These are phyloP conservation scores for Spodoptera picta DNA, from an alignment of 2,888 invertebrate genomes.

Conservation along the genomic window DNA sequence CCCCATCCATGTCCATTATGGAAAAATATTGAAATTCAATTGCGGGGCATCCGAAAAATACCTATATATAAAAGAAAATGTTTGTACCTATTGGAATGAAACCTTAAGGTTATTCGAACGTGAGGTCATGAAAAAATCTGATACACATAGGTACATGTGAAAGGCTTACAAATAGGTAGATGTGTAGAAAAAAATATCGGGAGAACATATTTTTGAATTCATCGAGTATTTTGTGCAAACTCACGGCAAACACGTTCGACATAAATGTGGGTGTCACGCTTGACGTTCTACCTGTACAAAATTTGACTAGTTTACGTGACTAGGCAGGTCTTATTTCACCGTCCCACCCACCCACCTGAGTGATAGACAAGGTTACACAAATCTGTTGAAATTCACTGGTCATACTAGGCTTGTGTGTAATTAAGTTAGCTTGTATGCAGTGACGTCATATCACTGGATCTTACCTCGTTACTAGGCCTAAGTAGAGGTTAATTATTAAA, in stretches of 20 bases:
- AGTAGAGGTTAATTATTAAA: slow-evolving; percentile 17
- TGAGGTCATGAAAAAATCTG: background rate
- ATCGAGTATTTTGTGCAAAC: background rate
- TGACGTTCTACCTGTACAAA: slow-evolving; percentile 2
- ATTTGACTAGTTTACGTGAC: slow-evolving; percentile 9
- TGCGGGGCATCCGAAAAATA: background rate
- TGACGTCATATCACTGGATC: slow-evolving; percentile 18
- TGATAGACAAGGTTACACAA: slow-evolving; percentile 6
- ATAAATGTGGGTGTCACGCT: slow-evolving; percentile 1
- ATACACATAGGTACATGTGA: no score
- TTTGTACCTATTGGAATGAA: slow-evolving; percentile 2
- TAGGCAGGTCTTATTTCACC: slow-evolving; percentile 1
- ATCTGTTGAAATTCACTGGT: slow-evolving; percentile 20
- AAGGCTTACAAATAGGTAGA: no score
- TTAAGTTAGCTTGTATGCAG: slow-evolving; percentile 22
- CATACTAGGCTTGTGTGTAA: slow-evolving; percentile 25
- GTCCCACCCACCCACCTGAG: background rate
- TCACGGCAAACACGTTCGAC: background rate
- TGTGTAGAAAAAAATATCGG: no score
- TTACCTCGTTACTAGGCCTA: slow-evolving; percentile 11
- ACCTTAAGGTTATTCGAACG: background rate
- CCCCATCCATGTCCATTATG: slow-evolving; percentile 6
- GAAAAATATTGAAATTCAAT: slow-evolving; percentile 20
- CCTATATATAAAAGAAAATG: background rate
- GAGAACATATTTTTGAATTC: background rate